Conservation (phyloP, 2,888 invertebrate species). For the Drosophila quinaria region DNA sequence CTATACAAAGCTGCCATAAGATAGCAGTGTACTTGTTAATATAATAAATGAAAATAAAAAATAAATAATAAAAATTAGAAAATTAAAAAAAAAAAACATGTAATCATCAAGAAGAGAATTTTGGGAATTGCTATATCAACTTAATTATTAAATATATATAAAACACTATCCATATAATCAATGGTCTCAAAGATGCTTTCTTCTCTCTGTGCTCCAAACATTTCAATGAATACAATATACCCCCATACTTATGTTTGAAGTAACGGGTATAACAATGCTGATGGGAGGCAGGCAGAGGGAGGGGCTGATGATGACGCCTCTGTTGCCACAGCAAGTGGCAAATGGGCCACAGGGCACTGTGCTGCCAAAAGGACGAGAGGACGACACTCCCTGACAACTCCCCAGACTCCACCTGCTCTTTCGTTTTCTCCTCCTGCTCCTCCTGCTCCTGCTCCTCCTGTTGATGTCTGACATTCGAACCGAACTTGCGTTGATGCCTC, state of each 20-base stretch:
- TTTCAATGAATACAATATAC: background rate
- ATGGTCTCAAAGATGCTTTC: background rate
- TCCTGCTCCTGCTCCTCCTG: constrained; percentile 29
- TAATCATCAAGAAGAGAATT: too few species aligned
- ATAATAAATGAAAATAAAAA: too few species aligned
- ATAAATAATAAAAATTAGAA: too few species aligned
- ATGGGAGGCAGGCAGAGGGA: background rate
- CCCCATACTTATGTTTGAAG: background rate
- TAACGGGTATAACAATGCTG: constrained; percentile 39
- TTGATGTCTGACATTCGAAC: constrained; percentile 75
- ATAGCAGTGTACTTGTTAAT: too few species aligned
- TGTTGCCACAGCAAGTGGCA: constrained; percentile 70
- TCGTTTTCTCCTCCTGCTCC: constrained; percentile 24
- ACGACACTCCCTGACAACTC: constrained; percentile 76
- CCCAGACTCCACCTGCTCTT: constrained; percentile 48
- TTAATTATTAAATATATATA: too few species aligned
- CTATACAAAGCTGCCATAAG: too few species aligned
- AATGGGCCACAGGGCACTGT: constrained; percentile 74
- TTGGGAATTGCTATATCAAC: too few species aligned
- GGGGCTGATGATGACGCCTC: constrained; percentile 71
- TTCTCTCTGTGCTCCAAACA: background rate
- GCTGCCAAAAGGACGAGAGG: constrained; percentile 28
- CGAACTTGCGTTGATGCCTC: constrained; percentile 72
- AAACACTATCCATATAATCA: too few species aligned
- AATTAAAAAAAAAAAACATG: too few species aligned